Conservation (phyloP, 2,797 vertebrate genomes). For the Coregonus suidteri region DNA sequence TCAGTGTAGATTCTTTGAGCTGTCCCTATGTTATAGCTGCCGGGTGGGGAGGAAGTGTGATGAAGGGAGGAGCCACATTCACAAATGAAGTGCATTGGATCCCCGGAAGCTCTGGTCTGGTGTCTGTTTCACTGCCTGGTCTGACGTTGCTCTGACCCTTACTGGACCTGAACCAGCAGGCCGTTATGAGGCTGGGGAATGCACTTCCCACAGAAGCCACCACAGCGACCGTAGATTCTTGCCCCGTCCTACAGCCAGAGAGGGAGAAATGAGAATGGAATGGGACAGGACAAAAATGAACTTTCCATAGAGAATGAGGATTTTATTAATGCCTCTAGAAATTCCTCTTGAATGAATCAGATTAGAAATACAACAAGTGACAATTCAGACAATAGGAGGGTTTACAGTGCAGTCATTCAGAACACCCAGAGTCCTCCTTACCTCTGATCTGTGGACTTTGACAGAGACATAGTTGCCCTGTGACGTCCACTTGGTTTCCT, state of each 20-base stretch:
- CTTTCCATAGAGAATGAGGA: slow-evolving; percentile 34
- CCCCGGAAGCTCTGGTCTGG: slow-evolving; percentile 33
- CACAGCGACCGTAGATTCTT: slow-evolving; percentile 94
- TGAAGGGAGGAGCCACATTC: slow-evolving; percentile 34
- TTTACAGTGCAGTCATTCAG: neutral
- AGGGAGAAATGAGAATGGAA: slow-evolving; percentile 40
- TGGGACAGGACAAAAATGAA: slow-evolving; percentile 43
- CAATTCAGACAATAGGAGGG: slow-evolving; percentile 18
- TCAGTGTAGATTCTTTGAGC: neutral
- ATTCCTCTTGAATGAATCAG: slow-evolving; percentile 60
- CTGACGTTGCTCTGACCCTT: slow-evolving; percentile 47
- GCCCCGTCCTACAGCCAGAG: slow-evolving; percentile 84
- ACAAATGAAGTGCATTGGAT: slow-evolving; percentile 33
- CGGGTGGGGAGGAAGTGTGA: slow-evolving; percentile 42
- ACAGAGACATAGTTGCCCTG: slow-evolving; percentile 90
- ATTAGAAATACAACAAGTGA: slow-evolving; percentile 25
- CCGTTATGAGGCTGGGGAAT: slow-evolving; percentile 83
- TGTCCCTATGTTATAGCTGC: slow-evolving; percentile 63
- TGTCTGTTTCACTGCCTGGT: slow-evolving; percentile 23
- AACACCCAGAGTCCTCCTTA: slow-evolving; percentile 60
- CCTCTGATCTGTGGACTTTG: slow-evolving; percentile 90
- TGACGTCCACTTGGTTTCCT: slow-evolving; percentile 87
- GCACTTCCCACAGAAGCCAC: slow-evolving; percentile 97
- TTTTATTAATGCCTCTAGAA: slow-evolving; percentile 48
- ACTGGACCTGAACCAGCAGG: slow-evolving; percentile 86